A percentile compares a stretch with the other conserved stretches of the same genome.
Conservation (phyloP, 2,113 vertebrate species). For the Acrocephalus arundinaceus region DNA sequence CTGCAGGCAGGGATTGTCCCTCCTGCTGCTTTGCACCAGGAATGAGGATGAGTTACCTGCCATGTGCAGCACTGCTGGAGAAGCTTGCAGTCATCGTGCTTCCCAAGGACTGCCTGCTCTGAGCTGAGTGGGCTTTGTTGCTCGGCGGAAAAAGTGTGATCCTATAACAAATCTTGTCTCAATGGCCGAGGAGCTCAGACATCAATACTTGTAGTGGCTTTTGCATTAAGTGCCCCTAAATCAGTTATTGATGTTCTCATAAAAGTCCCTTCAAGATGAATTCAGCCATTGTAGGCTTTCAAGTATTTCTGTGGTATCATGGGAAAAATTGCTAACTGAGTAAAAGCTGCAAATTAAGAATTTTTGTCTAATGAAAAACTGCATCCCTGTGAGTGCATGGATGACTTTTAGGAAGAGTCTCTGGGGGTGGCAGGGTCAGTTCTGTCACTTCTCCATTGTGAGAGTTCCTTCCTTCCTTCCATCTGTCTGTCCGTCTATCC, state of each 20-base stretch:
- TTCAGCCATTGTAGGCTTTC: background rate
- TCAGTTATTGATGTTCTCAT: constrained; percentile 53
- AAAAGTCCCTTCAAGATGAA: constrained; percentile 20
- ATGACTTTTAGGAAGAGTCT: background rate
- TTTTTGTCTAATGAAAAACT: background rate
- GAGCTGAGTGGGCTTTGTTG: background rate
- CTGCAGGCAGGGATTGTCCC: background rate
- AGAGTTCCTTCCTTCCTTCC: background rate
- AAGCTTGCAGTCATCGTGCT: background rate
- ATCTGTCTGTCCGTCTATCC: too few species aligned
- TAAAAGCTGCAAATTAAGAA: background rate
- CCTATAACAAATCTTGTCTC: background rate
- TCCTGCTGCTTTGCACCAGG: background rate
- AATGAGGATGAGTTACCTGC: background rate
- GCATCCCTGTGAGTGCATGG: background rate
- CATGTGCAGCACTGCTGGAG: background rate
- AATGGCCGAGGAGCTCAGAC: background rate
- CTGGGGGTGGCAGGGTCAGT: background rate
- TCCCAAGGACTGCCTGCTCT: background rate
- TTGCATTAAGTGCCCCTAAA: constrained; percentile 51
- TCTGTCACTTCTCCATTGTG: background rate
- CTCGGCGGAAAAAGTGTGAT: background rate
- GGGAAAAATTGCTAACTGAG: background rate
- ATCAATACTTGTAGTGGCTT: background rate
- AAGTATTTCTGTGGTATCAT: background rate